These are phyloP conservation scores for Oreotrochilus melanogaster DNA, from an alignment of 2,113 vertebrate species.

Conservation along the genomic window DNA sequence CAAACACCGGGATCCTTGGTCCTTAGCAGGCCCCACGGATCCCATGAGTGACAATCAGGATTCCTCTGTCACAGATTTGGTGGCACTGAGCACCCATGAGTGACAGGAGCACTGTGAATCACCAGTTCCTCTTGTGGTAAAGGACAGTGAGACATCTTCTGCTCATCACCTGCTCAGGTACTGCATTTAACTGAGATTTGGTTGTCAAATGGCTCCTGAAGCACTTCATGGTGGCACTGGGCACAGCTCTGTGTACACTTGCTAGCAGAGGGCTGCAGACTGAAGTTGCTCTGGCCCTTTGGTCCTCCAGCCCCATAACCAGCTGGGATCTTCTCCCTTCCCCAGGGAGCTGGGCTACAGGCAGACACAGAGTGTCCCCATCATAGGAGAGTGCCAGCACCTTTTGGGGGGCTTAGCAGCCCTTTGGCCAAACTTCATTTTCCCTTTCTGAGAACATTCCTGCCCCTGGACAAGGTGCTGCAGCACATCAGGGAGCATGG, in stretches of 20 bases:
- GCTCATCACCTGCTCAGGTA: not conserved
- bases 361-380: not conserved
- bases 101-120: not conserved
- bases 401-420: not conserved
- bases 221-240: not conserved
- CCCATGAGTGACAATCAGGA: not conserved
- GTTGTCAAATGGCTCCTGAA: not conserved
- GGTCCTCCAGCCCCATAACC: not conserved
- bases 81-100: not conserved
- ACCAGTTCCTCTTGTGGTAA: not conserved
- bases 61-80: accelerated
- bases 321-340: not conserved
- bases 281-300: not conserved
- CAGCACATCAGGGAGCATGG: accelerated
- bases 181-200: not conserved
- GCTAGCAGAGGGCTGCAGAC: not conserved
- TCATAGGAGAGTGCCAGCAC: not conserved
- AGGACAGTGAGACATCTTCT: not conserved
- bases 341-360: not conserved
- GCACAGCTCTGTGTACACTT: accelerated
- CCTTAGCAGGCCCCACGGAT: not conserved
- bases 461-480: not conserved
- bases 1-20: accelerated
- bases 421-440: not conserved
- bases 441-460: not conserved